Conservation (phyloP, 1,140 invertebrate genomes). For the Drosophila varians region DNA sequence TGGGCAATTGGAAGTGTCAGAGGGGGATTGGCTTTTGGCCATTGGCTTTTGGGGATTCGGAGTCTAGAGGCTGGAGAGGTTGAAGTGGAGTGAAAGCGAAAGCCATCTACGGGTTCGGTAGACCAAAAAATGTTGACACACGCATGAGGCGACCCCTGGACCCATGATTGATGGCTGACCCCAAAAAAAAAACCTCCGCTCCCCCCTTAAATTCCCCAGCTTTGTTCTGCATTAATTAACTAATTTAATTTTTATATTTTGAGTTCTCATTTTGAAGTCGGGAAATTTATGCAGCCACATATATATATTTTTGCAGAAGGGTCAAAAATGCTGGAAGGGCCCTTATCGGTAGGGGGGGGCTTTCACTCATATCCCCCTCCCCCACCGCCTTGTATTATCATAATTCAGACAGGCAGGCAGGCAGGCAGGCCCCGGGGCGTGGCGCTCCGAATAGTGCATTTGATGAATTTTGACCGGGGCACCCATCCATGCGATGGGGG, state of each 20-base stretch:
- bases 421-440: slow-evolving; percentile 29
- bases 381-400: slow-evolving; percentile 37
- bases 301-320: slow-evolving; percentile 28
- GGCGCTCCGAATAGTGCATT: slow-evolving; percentile 28
- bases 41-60: slow-evolving; percentile 7
- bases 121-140: slow-evolving; percentile 57
- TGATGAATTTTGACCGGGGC: slow-evolving; percentile 71
- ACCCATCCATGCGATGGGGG: slow-evolving; percentile 10
- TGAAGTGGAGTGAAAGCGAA: slow-evolving; percentile 63
- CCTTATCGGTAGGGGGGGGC: slow-evolving; percentile 64
- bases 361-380: slow-evolving; percentile 56
- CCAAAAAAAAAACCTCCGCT: slow-evolving; percentile 10
- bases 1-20: slow-evolving; percentile 66
- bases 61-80: slow-evolving; percentile 14
- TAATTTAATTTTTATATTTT: slow-evolving; percentile 72
- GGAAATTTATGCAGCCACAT: slow-evolving; percentile 60
- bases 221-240: slow-evolving; percentile 72
- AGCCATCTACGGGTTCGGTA: slow-evolving; percentile 43
- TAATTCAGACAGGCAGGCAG: slow-evolving; percentile 71
- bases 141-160: slow-evolving; percentile 53
- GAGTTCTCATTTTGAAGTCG: slow-evolving; percentile 34
- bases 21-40: slow-evolving; percentile 22
- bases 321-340: neutral
- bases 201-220: slow-evolving; percentile 4
- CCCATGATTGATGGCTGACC: slow-evolving; percentile 70